Base-by-base conservation (phyloP, 2,888 invertebrate species). In the Luperina nickerlii region DNA sequence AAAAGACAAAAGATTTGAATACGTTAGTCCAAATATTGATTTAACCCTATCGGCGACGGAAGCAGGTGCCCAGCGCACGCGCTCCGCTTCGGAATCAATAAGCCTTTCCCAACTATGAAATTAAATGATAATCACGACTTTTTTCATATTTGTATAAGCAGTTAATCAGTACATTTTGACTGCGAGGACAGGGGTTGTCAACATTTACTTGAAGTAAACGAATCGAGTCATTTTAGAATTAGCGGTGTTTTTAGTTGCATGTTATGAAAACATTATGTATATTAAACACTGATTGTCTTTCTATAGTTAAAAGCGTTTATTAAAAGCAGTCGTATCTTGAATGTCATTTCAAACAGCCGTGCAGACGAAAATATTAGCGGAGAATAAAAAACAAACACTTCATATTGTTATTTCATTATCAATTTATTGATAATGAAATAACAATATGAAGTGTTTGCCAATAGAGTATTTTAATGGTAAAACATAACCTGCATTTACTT, bases 51-150 rank as follows among this genome's bases (percentile, higher is more conserved):
- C 96, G 93, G 90, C 94, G 93, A 92, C 95, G 96, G 96, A 96
- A 96, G 97, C 96, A 96, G 96, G 96, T 96, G 97, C 90, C 79
- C n/a, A 71, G 87, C 91, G 95, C 96, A 96, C 96, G 96, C 95
- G 96, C 93, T 91, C 90, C 88, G 82, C 86, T 91, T 90, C 90
- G 72, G 93, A 95, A 94, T 95, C 96, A 96, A 95, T 96, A 95
- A 96, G 94, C 94, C 95, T 95, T 94, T 93, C 94, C 93, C 93
- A 94, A 94, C 96, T 96, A 96, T 96, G 96, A 97, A 97, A 97
- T 96, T 96, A 96, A 97, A 97, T 97, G 96, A 96, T 96, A 96
- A 96, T 96, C 96, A 96, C 93, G 84, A 92, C 93, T 95, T 96
- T 96, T 95, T 95, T 94, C 93, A 94, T 95, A 95, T 96, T 95